Base-by-base conservation (phyloP, 2,797 vertebrate species). In the Kryptolebias ocellatus region DNA sequence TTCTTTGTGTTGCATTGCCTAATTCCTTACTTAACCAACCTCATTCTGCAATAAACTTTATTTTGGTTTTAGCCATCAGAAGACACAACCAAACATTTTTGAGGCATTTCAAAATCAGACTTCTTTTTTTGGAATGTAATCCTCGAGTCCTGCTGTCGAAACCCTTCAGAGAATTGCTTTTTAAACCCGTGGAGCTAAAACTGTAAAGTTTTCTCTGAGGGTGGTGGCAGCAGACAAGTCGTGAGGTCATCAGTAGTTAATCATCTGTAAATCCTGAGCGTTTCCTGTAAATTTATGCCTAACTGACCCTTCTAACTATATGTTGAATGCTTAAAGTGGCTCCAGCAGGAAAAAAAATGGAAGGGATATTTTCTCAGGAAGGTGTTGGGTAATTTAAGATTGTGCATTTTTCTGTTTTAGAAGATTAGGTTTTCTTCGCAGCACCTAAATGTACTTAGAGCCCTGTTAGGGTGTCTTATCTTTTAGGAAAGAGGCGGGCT, bases 381-480 rank as follows among this genome's bases (percentile, higher is more conserved):
- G 47, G 2, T 27, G 16, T 18, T 45, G 14, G n/a, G 31, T n/a
- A 27, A 1, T 24, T 47, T 70, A 31, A 52, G 24, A 59, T 9
- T 2, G 34, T 52, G 4, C 14, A 27, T 11, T 49, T 52, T 45
- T 29, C 31, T 15, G 1, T 12, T 14, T 53, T 5, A 15, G 56
- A n/a, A 24, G 29, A 49, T 67, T 52, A 17, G 51, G 55, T 64
- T 63, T 53, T 50, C 20, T 65, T 29, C 4, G 39, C 9, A 27
- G 46, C 59, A 54, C 64, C 20, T 28, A 57, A 60, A 71, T 57
- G 27, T 42, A 63, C 58, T 64, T 12, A 24, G 9, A 51, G 57
- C 49, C 47, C 51, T 1, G 54, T 72, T 57, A 53, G n/a, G 39
- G 39, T 31, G n/a, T 67, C 72, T 83, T 69, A 70, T 66, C 46